Evolutionary conservation across 2,888 invertebrate genomes (phyloP).

Genomic region (Caenorhabditis zanzibari): DNA sequence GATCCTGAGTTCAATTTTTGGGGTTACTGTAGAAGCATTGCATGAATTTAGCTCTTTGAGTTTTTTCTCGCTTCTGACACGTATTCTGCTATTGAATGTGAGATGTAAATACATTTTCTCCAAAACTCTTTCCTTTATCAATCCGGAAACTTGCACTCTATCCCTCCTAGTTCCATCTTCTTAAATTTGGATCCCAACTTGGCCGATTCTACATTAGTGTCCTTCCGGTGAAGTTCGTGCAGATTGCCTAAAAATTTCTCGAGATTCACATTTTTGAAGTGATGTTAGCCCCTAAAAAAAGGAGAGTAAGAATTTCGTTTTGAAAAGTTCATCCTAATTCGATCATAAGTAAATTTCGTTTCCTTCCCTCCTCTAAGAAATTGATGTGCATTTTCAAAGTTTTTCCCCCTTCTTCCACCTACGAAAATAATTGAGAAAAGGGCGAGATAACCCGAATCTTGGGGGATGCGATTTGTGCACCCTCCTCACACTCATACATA

Average conservation of each 20-base stretch:
- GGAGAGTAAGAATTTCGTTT: conserved; percentile 17
- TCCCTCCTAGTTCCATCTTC: conserved; percentile 21
- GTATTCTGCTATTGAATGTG: conserved; percentile 2
- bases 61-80: neutral
- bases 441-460: conserved; percentile 50
- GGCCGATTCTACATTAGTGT: conserved; percentile 5
- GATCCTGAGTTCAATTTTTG: neutral
- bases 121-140: conserved; percentile 10
- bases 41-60: too few relatives aligned
- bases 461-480: conserved; percentile 56
- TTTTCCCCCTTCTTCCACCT: conserved; percentile 29
- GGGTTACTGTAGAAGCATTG: too few relatives aligned
- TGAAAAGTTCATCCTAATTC: conserved; percentile 54
- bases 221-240: conserved; percentile 51
- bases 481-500: conserved; percentile 61
- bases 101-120: conserved; percentile 6
- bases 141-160: conserved; percentile 59
- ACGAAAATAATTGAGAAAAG: conserved; percentile 57
- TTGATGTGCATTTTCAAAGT: neutral
- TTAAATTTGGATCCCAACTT: conserved; percentile 32
- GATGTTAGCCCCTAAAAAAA: conserved; percentile 32
- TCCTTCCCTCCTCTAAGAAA: conserved; percentile 31
- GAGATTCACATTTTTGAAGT: conserved; percentile 32
- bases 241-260: conserved; percentile 32
- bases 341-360: conserved; percentile 45